Evolutionary conservation across 2,888 invertebrate species (phyloP), one percentile per base, ranked within the genome.

Genomic region (Agrochola macilenta): DNA sequence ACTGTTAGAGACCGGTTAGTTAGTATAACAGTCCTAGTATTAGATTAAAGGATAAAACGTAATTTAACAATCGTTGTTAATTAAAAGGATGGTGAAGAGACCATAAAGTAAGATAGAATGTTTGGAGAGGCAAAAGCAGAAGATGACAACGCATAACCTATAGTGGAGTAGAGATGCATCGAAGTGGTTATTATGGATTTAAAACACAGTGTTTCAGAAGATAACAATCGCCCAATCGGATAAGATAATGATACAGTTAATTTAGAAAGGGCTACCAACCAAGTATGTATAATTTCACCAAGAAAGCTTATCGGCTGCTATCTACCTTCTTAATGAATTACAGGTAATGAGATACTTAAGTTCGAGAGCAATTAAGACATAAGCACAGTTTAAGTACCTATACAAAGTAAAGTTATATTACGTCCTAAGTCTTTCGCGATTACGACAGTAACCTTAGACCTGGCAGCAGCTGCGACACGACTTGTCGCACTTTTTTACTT

Each of bases 361-460:
- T n/a, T 46, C 39, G 20, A 43, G 35, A 46, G 43, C 26, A 57
- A 69, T 83, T 58, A 58, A 46, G 43, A 52, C 39, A 5, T 39
- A n/a, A 23, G 17, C 12, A 30, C 30, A 39, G 61, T 83, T 52
- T 58, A 39, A 65, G 23, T 26, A 14, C 9, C 30, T 26, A 14
- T 39, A 54, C 11, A 74, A 57, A 63, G 63, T 70, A 64, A 69
- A 49, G 64, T 64, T 52, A 60, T 66, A 72, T 49, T 20, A 43
- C 11, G 54, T 65, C 14, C 11, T 54, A 74, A 74, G 70, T 30
- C 39, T 52, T 75, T 73, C 17, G 73, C 52, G 74, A 87, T 78
- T 79, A 74, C 90, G 93, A 92, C 92, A 92, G 96, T 94, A 96
- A 96, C 95, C 93, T 94, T 94, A 96, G 95, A 94, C 93, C 93